Percentiles rank a stretch among this genome's conserved stretches.
Evolutionary conservation across 2,888 invertebrate species (phyloP).

Genomic region (Oxyteleia sp.): DNA sequence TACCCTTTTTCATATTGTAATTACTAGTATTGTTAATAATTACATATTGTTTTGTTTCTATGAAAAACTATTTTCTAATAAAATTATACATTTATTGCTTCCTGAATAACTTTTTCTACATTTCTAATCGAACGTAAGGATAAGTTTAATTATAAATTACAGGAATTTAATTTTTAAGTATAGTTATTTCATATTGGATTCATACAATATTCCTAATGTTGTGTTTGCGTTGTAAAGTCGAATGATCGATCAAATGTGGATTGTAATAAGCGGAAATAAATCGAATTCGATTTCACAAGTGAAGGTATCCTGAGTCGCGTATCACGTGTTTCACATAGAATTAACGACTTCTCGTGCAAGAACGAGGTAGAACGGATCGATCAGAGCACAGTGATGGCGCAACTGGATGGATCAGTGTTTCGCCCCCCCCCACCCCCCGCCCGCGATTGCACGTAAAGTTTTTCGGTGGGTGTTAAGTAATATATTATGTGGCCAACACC

Average conservation of each 20-base stretch:
- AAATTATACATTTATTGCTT: too few relatives aligned
- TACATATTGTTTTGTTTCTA: too few relatives aligned
- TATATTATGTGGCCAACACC: conserved; percentile 85
- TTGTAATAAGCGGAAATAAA: conserved; percentile 30
- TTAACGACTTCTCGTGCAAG: conserved; percentile 61
- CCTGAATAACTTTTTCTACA: too few relatives aligned
- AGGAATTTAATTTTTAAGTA: conserved; percentile 42
- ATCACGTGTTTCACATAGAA: conserved; percentile 54
- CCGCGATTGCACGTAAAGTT: conserved; percentile 67
- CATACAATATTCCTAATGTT: neutral
- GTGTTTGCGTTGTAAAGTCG: neutral
- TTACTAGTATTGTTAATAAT: too few relatives aligned
- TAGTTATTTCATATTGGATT: too few relatives aligned
- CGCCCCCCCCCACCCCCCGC: too few relatives aligned
- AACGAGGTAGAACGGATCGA: conserved; percentile 70
- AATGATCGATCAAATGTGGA: conserved; percentile 7
- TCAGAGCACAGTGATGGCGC: conserved; percentile 61
- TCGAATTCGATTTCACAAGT: conserved; percentile 34
- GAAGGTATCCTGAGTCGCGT: conserved; percentile 15
- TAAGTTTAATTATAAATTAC: too few relatives aligned
- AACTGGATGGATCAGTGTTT: conserved; percentile 62
- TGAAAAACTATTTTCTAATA: too few relatives aligned
- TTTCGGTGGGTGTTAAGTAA: conserved; percentile 84
- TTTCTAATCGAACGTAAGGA: too few relatives aligned
- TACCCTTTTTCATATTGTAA: too few relatives aligned